phyloP scores from a whole-genome alignment of 2,113 vertebrate species.

The Aegotheles bennettii region DNA sequence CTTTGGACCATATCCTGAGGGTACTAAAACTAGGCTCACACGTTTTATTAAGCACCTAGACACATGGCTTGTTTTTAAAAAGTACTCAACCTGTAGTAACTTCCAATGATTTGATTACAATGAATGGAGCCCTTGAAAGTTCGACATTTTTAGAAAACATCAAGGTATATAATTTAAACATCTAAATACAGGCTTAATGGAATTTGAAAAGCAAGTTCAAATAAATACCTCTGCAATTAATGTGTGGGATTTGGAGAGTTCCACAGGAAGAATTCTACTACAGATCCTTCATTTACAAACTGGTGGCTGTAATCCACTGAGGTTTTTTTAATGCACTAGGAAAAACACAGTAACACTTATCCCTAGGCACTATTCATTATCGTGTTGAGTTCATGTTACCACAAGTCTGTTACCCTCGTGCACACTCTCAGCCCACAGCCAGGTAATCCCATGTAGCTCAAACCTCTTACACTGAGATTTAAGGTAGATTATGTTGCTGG shows the following conservation, averaged over 20 bases:
- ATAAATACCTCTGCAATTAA: background rate
- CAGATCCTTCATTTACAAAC: background rate
- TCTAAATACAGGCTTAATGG: background rate
- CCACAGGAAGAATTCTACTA: background rate
- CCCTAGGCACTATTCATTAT: background rate
- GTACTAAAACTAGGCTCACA: background rate
- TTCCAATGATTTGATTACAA: background rate
- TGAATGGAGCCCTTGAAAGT: background rate
- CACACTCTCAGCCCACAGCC: background rate
- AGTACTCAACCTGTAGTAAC: background rate
- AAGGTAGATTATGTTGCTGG: background rate
- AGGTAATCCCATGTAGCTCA: background rate
- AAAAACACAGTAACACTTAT: background rate
- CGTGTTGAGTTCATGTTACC: accelerated
- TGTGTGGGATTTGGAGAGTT: background rate
- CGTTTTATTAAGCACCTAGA: background rate
- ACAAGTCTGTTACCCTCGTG: background rate
- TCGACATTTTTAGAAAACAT: background rate
- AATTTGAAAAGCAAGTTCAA: background rate
- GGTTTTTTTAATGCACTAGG: background rate
- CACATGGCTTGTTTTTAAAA: background rate
- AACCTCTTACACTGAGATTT: constrained; percentile 1
- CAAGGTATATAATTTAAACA: background rate
- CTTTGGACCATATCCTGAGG: background rate
- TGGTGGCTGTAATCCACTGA: background rate